These are phyloP conservation scores for Reticulitermes lucifugus DNA, from an alignment of 2,888 invertebrate genomes.

Conservation along the genomic window DNA sequence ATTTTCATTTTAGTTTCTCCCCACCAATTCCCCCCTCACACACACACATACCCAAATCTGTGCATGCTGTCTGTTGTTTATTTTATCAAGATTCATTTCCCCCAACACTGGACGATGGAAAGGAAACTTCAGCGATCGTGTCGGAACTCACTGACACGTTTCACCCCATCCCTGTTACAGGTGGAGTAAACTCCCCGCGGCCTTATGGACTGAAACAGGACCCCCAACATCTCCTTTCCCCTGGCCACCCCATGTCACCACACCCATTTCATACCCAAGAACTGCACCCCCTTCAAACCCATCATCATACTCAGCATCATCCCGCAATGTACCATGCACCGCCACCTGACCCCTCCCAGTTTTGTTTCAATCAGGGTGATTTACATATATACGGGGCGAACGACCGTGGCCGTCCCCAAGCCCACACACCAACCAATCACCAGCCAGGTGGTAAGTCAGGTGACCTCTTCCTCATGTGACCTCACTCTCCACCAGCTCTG, in stretches of 20 bases:
- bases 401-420: slow-evolving; percentile 54
- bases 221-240: slow-evolving; percentile 62
- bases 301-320: slow-evolving; percentile 61
- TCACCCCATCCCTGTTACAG: slow-evolving; percentile 55
- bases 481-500: slow-evolving; percentile 43
- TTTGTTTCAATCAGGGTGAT: slow-evolving; percentile 71
- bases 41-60: background rate
- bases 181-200: slow-evolving; percentile 55
- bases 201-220: slow-evolving; percentile 54
- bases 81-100: background rate
- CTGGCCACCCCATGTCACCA: slow-evolving; percentile 71
- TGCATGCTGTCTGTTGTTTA: slow-evolving; percentile 36
- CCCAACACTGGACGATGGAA: background rate
- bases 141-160: slow-evolving; percentile 49
- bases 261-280: slow-evolving; percentile 64
- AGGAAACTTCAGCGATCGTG: slow-evolving; percentile 32
- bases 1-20: slow-evolving; percentile 14
- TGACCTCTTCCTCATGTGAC: slow-evolving; percentile 62
- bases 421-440: slow-evolving; percentile 61
- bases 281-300: slow-evolving; percentile 59
- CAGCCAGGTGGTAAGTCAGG: slow-evolving; percentile 66
- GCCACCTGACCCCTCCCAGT: slow-evolving; percentile 65
- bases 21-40: background rate
- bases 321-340: slow-evolving; percentile 59
- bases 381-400: slow-evolving; percentile 62